A percentile compares a stretch with the other conserved stretches of the same genome.
Conservation (phyloP, 1,140 invertebrate species). For the Neuroterus valhalla region DNA sequence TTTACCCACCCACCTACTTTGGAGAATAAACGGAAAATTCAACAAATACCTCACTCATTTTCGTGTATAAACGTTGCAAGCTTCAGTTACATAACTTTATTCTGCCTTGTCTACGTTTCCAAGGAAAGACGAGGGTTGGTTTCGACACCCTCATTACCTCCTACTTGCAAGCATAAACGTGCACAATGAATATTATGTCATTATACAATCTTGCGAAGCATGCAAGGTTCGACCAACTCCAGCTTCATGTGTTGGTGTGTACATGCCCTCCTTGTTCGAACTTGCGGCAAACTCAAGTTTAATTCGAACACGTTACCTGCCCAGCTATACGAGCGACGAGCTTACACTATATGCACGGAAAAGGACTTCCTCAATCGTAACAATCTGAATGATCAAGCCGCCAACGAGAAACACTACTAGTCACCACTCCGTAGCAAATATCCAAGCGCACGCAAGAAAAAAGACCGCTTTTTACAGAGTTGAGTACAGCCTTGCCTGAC, state of each 20-base stretch:
- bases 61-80: not conserved
- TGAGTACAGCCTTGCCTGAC: slow-evolving; percentile 24
- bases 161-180: slow-evolving; percentile 62
- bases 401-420: not conserved
- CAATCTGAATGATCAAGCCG: not conserved
- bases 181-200: slow-evolving; percentile 73
- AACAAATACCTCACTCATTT: too few relatives aligned
- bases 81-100: not conserved
- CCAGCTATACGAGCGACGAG: not conserved
- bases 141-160: slow-evolving; percentile 66
- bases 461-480: not conserved
- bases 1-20: too few relatives aligned
- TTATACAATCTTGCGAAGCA: slow-evolving; percentile 72
- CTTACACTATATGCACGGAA: not conserved
- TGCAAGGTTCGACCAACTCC: slow-evolving; percentile 45
- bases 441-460: not conserved
- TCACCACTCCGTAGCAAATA: not conserved
- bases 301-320: slow-evolving; percentile 39
- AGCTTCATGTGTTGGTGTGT: slow-evolving; percentile 6
- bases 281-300: slow-evolving; percentile 50
- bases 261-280: slow-evolving; percentile 41
- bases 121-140: not conserved
- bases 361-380: not conserved
- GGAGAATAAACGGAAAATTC: too few relatives aligned
- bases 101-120: slow-evolving; percentile 12